phyloP scores from a whole-genome alignment of 1,140 invertebrate species.

The Drosophila watanabei region DNA sequence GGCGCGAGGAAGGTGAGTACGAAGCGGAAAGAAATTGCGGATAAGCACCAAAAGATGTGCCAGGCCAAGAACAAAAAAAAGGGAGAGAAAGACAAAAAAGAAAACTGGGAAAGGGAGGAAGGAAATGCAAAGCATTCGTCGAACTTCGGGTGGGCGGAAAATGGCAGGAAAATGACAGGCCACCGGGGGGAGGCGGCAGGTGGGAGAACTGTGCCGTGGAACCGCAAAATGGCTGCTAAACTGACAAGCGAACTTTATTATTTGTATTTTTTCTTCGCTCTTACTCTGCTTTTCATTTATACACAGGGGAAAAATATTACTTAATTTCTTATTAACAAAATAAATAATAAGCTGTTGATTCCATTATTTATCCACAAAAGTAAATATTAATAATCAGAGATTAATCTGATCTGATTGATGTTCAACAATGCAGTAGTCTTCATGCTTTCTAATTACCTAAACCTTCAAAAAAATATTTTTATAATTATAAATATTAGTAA shows the following conservation, averaged over 20 bases:
- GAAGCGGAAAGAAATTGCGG: slow-evolving; percentile 75
- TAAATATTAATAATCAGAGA: no score
- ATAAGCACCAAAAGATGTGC: slow-evolving; percentile 74
- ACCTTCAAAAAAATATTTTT: not conserved
- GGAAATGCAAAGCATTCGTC: slow-evolving; percentile 60
- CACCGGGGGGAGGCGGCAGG: slow-evolving; percentile 16
- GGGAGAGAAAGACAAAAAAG: not conserved
- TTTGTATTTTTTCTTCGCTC: slow-evolving; percentile 51
- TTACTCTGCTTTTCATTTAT: slow-evolving; percentile 30
- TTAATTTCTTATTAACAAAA: not conserved
- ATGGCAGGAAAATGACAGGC: slow-evolving; percentile 15
- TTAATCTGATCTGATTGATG: no score
- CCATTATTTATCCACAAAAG: no score
- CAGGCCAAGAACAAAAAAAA: slow-evolving; percentile 9
- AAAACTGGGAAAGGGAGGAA: slow-evolving; percentile 6
- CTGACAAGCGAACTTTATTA: slow-evolving; percentile 86
- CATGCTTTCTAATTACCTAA: not conserved
- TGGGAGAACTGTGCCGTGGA: slow-evolving; percentile 54
- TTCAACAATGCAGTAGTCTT: no score
- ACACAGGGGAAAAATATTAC: not conserved
- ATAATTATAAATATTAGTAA: not conserved
- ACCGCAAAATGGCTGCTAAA: slow-evolving; percentile 86
- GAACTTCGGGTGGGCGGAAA: slow-evolving; percentile 47
- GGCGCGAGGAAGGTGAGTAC: slow-evolving; percentile 62
- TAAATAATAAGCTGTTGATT: not conserved